Percentiles rank a stretch among this genome's conserved stretches.
phyloP scores from a whole-genome alignment of 2,797 vertebrate species.

The Decapterus maruadsi region DNA sequence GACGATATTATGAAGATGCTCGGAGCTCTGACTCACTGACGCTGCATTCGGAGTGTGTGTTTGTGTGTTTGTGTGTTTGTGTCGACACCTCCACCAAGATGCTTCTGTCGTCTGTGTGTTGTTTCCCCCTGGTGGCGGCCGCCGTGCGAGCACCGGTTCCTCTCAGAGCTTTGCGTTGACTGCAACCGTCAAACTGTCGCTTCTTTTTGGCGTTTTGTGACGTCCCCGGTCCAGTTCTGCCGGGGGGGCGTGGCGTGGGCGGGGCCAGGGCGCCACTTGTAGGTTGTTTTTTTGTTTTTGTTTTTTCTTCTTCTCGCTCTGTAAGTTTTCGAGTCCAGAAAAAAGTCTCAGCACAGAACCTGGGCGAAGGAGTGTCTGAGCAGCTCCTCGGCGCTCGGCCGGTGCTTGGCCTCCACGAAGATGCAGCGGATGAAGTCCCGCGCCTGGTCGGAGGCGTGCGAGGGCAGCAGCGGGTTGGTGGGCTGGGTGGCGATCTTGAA shows the following conservation, averaged over 20 bases:
- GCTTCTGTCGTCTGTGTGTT: conserved; percentile 39
- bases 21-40: conserved; percentile 21
- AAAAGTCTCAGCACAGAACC: conserved; percentile 89
- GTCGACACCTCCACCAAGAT: conserved; percentile 11
- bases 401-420: conserved; percentile 96
- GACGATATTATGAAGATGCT: conserved; percentile 23
- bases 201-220: too few species aligned
- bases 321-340: conserved; percentile 27
- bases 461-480: conserved; percentile 94
- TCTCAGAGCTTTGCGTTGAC: conserved; percentile 3
- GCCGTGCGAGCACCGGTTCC: conserved; percentile 13
- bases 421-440: conserved; percentile 95
- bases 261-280: too few species aligned
- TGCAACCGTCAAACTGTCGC: conserved; percentile 16
- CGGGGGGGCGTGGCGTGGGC: too few species aligned
- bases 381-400: conserved; percentile 96
- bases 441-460: conserved; percentile 92
- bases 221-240: too few species aligned
- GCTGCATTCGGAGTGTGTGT: conserved; percentile 14
- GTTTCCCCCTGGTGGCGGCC: conserved; percentile 74
- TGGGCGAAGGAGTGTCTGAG: conserved; percentile 97
- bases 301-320: too few species aligned
- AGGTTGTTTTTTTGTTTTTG: too few species aligned
- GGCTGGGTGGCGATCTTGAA: conserved; percentile 99
- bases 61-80: conserved; percentile 16